Percentiles rank a stretch among this genome's conserved stretches.
These are phyloP conservation scores for Xanthorhoe spadicearia DNA, from an alignment of 2,888 invertebrate genomes.

Conservation along the genomic window DNA sequence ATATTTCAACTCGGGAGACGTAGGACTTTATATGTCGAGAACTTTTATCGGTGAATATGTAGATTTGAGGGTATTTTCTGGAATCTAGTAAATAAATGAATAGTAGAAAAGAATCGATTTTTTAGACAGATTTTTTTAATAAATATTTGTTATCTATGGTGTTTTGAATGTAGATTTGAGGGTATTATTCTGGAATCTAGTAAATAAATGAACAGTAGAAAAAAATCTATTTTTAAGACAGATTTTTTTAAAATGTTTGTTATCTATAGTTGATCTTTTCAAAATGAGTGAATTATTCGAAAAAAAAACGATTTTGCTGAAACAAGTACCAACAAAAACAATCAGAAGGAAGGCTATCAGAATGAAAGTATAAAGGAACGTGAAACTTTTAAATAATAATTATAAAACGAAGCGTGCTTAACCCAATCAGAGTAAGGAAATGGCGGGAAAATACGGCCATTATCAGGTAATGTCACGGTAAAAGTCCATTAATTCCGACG, in stretches of 20 bases:
- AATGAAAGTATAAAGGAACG: conserved; percentile 2
- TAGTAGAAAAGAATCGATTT: not conserved
- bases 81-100: not conserved
- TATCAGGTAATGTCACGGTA: conserved; percentile 41
- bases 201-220: not conserved
- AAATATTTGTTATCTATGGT: too few relatives aligned
- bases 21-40: conserved; percentile 12
- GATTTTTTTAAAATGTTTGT: too few relatives aligned
- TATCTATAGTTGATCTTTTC: too few relatives aligned
- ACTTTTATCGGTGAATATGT: conserved; percentile 23
- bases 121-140: not conserved
- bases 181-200: not conserved
- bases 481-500: conserved; percentile 36
- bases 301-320: not conserved
- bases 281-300: too few relatives aligned
- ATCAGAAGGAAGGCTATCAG: not conserved
- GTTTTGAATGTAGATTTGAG: too few relatives aligned
- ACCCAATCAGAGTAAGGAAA: conserved; percentile 35
- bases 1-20: conserved; percentile 12
- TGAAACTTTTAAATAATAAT: conserved; percentile 21
- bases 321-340: not conserved
- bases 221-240: not conserved
- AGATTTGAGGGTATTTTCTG: conserved; percentile 15
- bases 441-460: conserved; percentile 41
- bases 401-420: conserved; percentile 33